Base-by-base conservation (phyloP, 2,888 invertebrate genomes). In the Lithodes maja region DNA sequence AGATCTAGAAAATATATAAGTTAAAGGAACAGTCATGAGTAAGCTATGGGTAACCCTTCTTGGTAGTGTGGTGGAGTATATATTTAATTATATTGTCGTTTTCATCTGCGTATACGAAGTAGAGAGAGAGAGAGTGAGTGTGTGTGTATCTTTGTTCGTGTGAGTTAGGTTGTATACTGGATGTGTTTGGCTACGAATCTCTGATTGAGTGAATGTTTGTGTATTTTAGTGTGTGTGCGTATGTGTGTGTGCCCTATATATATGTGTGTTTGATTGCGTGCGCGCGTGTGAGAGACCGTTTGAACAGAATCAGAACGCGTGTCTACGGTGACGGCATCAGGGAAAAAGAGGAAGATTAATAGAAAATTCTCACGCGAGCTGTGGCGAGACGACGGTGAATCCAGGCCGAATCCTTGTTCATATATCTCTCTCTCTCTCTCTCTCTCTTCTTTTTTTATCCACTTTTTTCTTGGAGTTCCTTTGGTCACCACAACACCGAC, bases 351-450 rank as follows among this genome's bases (percentile, higher is more conserved):
- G 61, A 33, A 12, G 12, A 61, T 61, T 61, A 61, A 61, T 61
- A 12, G 5, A 61, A 61, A 7, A 61, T 61, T 61, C 61, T 61
- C 61, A 61, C 61, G 61, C 61, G 61, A 61, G 61, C 7, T 12
- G 12, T 7, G 12, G 61, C 7, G 5, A 61, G 61, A 61, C 7
- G 12, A 12, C 61, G 12, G 61, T 5, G 12, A 5, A 12, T 7
- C 7, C 5, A 15, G 12, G 2, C 5, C 15, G 2, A 3, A 15
- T 80, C 52, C 53, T 54, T 50, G 52, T 80, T 53, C 53, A 50
- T 80, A 50, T 80, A 50, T 80, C 80, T 80, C 80, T 80, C 80
- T 80, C 80, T 80, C 80, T 80, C 80, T 80, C 80, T 80, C 80
- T 80, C 80, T 80, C 80, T 80, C 80, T 80, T 53, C 53, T 53